Conservation (phyloP, 2,113 vertebrate genomes). For the Sarotherodon lohbergeri region DNA sequence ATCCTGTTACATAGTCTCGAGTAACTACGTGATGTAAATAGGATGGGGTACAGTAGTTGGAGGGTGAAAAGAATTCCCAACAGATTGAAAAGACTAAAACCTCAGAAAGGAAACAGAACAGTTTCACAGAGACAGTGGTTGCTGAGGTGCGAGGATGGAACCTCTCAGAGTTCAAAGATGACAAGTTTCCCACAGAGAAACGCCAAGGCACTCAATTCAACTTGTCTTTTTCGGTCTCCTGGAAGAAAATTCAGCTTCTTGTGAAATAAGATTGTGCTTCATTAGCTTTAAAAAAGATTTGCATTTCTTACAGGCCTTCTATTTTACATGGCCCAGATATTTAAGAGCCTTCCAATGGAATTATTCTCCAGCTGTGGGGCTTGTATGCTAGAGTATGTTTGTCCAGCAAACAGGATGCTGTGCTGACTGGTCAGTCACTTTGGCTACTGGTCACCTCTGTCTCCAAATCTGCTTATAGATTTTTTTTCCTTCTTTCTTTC, state of each 20-base stretch:
- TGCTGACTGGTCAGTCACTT: constrained; percentile 31
- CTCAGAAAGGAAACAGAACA: neutral
- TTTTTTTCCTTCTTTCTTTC: constrained; percentile 64
- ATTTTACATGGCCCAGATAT: constrained; percentile 46
- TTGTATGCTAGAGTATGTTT: constrained; percentile 71
- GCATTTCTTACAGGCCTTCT: constrained; percentile 61
- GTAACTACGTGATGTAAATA: neutral
- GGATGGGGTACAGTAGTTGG: neutral
- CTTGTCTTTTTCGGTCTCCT: constrained; percentile 28
- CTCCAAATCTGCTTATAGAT: constrained; percentile 89
- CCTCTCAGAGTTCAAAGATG: constrained; percentile 67
- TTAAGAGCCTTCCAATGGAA: constrained; percentile 56
- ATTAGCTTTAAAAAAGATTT: constrained; percentile 66
- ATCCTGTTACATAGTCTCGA: neutral
- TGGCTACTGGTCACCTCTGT: constrained; percentile 67
- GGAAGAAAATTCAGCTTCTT: constrained; percentile 56
- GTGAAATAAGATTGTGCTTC: constrained; percentile 62
- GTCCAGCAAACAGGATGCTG: constrained; percentile 72
- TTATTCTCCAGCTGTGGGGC: constrained; percentile 64
- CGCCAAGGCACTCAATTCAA: constrained; percentile 48
- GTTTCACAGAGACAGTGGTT: constrained; percentile 24
- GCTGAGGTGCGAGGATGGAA: constrained; percentile 34
- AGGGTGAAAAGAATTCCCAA: neutral
- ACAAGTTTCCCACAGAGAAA: constrained; percentile 68
- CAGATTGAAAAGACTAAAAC: neutral